Percentiles rank a stretch among this genome's conserved stretches.
Conservation (phyloP, 2,888 invertebrate species). For the Hirtodrosophila alboralis region DNA sequence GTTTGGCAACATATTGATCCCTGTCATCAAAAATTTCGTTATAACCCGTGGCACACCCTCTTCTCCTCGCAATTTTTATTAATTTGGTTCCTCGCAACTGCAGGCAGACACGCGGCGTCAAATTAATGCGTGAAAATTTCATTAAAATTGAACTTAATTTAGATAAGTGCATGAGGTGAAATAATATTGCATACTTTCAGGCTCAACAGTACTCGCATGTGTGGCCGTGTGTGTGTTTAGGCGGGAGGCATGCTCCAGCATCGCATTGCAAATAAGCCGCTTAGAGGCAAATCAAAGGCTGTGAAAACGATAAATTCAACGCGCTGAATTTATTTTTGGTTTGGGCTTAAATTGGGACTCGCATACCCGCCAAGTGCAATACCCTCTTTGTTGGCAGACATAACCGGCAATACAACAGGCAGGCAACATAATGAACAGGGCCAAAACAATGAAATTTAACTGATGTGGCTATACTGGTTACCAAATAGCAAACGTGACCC, state of each 20-base stretch:
- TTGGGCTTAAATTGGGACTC: constrained; percentile 4
- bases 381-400: constrained; percentile 10
- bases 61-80: constrained; percentile 10
- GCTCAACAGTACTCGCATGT: too few relatives aligned
- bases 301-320: constrained; percentile 43
- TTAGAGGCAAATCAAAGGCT: constrained; percentile 41
- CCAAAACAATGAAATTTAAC: constrained; percentile 8
- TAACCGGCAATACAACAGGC: constrained; percentile 1
- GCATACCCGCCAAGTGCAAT: constrained; percentile 30
- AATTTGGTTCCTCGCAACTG: constrained; percentile 12
- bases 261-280: constrained; percentile 51
- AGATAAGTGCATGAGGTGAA: constrained; percentile 50
- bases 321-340: constrained; percentile 16
- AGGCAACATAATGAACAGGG: constrained; percentile 15
- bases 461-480: constrained; percentile 8
- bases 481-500: not conserved
- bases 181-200: constrained; percentile 30
- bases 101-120: constrained; percentile 6
- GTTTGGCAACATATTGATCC: constrained; percentile 1
- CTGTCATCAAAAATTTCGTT: not conserved
- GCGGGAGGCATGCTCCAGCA: not conserved
- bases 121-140: constrained; percentile 59
- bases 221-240: constrained; percentile 11
- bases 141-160: constrained; percentile 64
- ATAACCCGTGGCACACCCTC: not conserved